Conservation (phyloP, 1,140 invertebrate genomes). For the Aphelenchoides besseyi region DNA sequence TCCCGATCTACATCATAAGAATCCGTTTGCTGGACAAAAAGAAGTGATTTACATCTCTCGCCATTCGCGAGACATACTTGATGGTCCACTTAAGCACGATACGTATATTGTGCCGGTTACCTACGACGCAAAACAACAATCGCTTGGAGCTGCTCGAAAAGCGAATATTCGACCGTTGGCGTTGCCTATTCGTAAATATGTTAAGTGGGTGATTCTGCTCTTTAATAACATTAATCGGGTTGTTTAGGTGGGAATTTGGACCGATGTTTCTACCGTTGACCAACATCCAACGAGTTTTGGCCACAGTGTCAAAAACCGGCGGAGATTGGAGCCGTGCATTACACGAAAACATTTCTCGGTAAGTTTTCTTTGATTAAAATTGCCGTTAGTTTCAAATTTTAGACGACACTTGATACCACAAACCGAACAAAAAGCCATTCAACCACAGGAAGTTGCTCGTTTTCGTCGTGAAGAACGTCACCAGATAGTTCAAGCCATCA, state of each 20-base stretch:
- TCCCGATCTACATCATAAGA: background rate
- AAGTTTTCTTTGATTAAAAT: background rate
- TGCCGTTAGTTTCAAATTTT: background rate
- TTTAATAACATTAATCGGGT: background rate
- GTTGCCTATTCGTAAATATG: slow-evolving; percentile 23
- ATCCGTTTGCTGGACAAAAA: background rate
- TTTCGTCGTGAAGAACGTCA: background rate
- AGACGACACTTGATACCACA: background rate
- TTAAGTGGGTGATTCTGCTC: slow-evolving; percentile 10
- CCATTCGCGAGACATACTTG: slow-evolving; percentile 9
- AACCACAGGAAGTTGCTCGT: background rate
- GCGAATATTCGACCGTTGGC: slow-evolving; percentile 9
- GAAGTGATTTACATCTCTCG: slow-evolving; percentile 15
- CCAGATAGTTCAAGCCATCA: background rate
- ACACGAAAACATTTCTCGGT: background rate
- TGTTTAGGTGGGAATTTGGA: slow-evolving; percentile 20
- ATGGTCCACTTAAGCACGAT: slow-evolving; percentile 20
- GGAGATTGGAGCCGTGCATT: slow-evolving; percentile 15
- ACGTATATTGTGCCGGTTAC: slow-evolving; percentile 22
- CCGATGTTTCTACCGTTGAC: slow-evolving; percentile 8
- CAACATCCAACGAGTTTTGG: slow-evolving; percentile 14
- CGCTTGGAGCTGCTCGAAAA: background rate
- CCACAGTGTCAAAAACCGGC: slow-evolving; percentile 18
- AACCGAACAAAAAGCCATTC: background rate
- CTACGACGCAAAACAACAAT: background rate